Percentiles rank a stretch among this genome's conserved stretches.
Conservation (phyloP, 1,140 invertebrate species). For the Holotrichia oblita region DNA sequence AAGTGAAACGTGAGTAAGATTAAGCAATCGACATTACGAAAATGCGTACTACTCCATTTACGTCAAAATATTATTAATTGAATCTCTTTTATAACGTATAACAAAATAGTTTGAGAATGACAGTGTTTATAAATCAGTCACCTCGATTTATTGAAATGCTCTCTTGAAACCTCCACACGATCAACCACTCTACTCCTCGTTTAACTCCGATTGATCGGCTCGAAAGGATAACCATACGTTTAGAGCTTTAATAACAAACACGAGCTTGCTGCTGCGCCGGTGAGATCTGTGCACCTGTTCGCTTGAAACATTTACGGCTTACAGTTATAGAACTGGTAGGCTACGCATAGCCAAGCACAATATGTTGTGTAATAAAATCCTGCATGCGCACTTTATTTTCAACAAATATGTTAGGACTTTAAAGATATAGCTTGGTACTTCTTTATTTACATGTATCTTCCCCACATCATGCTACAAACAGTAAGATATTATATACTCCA, state of each 20-base stretch:
- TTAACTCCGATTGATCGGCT: not conserved
- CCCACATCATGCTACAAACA: not conserved
- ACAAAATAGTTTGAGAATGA: slow-evolving; percentile 29
- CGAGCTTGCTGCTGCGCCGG: not conserved
- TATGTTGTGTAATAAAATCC: slow-evolving; percentile 24
- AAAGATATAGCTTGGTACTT: not conserved
- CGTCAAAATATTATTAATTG: slow-evolving; percentile 31
- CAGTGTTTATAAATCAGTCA: slow-evolving; percentile 35
- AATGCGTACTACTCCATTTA: slow-evolving; percentile 20
- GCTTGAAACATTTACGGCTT: slow-evolving; percentile 9
- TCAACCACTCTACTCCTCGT: not conserved
- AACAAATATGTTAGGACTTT: slow-evolving; percentile 4
- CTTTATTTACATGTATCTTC: not conserved
- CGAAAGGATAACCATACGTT: slow-evolving; percentile 4
- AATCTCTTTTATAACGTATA: slow-evolving; percentile 30
- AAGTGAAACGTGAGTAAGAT: slow-evolving; percentile 19
- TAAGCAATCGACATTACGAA: not conserved
- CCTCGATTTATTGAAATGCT: slow-evolving; percentile 27
- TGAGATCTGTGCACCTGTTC: slow-evolving; percentile 8
- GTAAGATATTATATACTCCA: not conserved
- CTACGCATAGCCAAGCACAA: not conserved
- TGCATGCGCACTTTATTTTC: slow-evolving; percentile 10
- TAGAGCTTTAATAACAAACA: slow-evolving; percentile 9
- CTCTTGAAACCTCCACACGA: not conserved
- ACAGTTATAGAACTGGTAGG: slow-evolving; percentile 12